Base-by-base conservation (phyloP, 2,113 vertebrate species). In the Phyllostomus hastatus region DNA sequence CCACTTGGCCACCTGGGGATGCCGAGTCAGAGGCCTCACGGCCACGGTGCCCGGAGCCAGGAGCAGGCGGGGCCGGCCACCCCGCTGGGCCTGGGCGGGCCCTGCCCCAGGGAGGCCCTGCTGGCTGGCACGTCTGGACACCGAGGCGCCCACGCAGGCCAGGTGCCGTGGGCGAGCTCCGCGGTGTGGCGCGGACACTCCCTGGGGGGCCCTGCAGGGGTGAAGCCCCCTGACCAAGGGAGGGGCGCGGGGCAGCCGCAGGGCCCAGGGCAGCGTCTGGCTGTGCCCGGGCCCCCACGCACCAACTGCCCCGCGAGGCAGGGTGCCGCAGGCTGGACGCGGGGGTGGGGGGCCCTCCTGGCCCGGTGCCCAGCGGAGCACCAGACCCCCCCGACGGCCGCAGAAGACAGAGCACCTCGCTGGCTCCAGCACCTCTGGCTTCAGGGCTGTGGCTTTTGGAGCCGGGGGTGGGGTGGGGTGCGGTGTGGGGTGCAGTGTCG, bases 101-200 rank as follows among this genome's bases (percentile, higher is more conserved):
- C 82, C 59, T 4, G 1, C 28, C 16, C 33, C 9, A 1, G 38
- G 72, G 48, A 61, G 26, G 43, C 70, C 48, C 5, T 2, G 31
- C 70, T 16, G 12, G 20, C 59, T 20, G n/a, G 22, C 1, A 11
- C 46, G 72, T 33, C 84, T 16, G 7, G 10, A 16, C 1, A 7
- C 83, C 0, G 0, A 24, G 54, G 7, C 0, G 38, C 31, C 12
- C 43, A 15, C 26, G 4, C 1, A 0, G 16, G 66, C 72, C 70
- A 0, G 8, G 43, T 2, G 7, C 3, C 4, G 33, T 9, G 50
- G 8, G 50, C 0, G 2, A 35, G 64, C 70, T 69, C 89, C 6
- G n/a, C 24, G 69, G 8, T 2, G 0, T 7, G 12, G 10, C 1
- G 28, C 38, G 43, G 2, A 26, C 0, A 2, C 4, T 1, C 12